These are phyloP conservation scores for Chromoteleia sp. DNA, from an alignment of 2,888 invertebrate genomes.

Conservation along the genomic window DNA sequence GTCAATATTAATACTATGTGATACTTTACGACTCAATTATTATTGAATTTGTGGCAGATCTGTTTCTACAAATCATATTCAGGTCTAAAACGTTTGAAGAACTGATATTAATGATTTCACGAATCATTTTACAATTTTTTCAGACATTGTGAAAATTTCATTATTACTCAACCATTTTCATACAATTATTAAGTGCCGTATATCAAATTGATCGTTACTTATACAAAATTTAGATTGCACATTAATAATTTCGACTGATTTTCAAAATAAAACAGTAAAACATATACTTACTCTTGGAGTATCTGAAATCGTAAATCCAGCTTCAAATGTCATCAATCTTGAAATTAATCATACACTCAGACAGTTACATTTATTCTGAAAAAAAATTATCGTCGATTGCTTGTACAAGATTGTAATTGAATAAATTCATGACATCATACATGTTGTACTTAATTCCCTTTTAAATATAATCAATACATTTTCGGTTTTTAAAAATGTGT, in stretches of 20 bases:
- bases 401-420: conserved; percentile 79
- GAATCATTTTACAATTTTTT: neutral
- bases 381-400: conserved; percentile 70
- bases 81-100: conserved; percentile 36
- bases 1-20: conserved; percentile 38
- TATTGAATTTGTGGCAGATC: neutral
- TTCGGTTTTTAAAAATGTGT: neutral
- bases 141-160: neutral
- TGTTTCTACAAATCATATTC: conserved; percentile 8
- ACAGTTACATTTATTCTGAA: conserved; percentile 7
- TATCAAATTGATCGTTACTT: neutral
- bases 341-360: conserved; percentile 10
- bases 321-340: conserved; percentile 29
- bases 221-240: conserved; percentile 19
- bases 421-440: conserved; percentile 79
- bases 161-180: neutral
- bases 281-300: conserved; percentile 17
- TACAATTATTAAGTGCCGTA: neutral
- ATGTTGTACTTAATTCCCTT: conserved; percentile 74
- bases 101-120: conserved; percentile 22
- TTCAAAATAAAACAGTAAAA: neutral
- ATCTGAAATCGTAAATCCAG: conserved; percentile 17
- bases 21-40: conserved; percentile 28
- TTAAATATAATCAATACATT: conserved; percentile 5
- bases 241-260: conserved; percentile 21